These are phyloP conservation scores for Pelvicachromis taeniatus DNA, from an alignment of 2,113 vertebrate genomes.

Conservation along the genomic window DNA sequence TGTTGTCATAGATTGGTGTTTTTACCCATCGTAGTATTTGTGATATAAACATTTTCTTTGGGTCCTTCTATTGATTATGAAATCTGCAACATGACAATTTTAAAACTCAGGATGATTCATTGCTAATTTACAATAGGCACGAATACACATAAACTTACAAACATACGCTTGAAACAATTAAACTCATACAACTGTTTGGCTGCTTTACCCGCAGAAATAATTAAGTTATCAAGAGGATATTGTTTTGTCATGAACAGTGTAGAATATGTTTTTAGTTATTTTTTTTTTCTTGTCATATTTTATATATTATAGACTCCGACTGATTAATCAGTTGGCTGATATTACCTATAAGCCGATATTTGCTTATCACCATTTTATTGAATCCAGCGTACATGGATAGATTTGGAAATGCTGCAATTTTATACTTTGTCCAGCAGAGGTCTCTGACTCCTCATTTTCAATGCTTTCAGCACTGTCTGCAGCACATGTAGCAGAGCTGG, in stretches of 20 bases:
- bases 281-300: background rate
- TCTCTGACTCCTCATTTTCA: background rate
- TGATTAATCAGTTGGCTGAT: background rate
- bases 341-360: background rate
- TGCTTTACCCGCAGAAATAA: background rate
- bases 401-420: background rate
- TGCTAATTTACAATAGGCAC: background rate
- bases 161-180: background rate
- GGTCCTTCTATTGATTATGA: background rate
- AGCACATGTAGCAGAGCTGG: background rate
- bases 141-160: background rate
- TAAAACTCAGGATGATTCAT: background rate
- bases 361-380: too few species aligned
- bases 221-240: background rate
- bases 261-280: background rate
- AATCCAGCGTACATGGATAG: background rate
- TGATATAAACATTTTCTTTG: background rate
- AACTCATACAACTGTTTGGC: rapidly evolving
- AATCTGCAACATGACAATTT: background rate
- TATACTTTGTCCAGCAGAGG: background rate
- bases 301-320: background rate
- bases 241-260: background rate
- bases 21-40: background rate
- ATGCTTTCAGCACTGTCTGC: background rate
- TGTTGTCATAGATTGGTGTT: background rate